These are phyloP conservation scores for Arothron firmamentum DNA, from an alignment of 2,113 vertebrate genomes.

Conservation along the genomic window DNA sequence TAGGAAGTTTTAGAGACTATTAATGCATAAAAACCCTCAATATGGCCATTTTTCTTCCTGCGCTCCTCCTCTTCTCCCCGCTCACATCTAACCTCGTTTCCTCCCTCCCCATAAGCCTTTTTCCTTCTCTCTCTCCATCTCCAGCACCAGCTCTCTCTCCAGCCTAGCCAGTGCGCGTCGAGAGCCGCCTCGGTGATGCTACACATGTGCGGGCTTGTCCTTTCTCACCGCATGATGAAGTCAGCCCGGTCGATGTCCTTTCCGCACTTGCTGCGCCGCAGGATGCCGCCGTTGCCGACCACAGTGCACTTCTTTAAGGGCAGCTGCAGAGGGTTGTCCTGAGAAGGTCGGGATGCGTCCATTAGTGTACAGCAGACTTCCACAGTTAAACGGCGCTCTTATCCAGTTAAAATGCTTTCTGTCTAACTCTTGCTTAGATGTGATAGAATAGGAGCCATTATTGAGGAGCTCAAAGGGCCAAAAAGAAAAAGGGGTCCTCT, in stretches of 20 bases:
- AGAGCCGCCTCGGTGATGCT: background rate
- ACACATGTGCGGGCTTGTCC: background rate
- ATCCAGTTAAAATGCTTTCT: background rate
- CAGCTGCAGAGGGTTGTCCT: constrained; percentile 88
- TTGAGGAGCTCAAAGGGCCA: constrained; percentile 2
- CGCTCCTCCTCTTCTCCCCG: background rate
- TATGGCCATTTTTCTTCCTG: background rate
- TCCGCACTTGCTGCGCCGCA: constrained; percentile 89
- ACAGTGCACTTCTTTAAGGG: constrained; percentile 93
- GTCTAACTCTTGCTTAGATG: background rate
- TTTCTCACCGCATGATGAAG: constrained; percentile 91
- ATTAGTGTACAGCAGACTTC: background rate
- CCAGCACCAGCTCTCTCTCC: constrained; percentile 29
- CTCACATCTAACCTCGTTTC: constrained; percentile 9
- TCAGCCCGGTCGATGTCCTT: constrained; percentile 86
- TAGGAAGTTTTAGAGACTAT: background rate
- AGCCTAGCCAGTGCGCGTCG: constrained; percentile 9
- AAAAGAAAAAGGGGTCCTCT: constrained; percentile 11
- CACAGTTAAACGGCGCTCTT: background rate
- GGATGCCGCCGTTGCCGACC: constrained; percentile 94
- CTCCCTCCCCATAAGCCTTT: constrained; percentile 26
- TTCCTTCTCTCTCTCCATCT: constrained; percentile 10
- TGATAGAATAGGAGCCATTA: background rate
- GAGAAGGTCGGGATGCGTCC: constrained; percentile 11
- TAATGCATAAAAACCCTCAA: background rate